Evolutionary conservation across 2,113 vertebrate genomes (phyloP), one percentile per base, ranked within the genome.

Genomic region (Uropsilus gracilis): DNA sequence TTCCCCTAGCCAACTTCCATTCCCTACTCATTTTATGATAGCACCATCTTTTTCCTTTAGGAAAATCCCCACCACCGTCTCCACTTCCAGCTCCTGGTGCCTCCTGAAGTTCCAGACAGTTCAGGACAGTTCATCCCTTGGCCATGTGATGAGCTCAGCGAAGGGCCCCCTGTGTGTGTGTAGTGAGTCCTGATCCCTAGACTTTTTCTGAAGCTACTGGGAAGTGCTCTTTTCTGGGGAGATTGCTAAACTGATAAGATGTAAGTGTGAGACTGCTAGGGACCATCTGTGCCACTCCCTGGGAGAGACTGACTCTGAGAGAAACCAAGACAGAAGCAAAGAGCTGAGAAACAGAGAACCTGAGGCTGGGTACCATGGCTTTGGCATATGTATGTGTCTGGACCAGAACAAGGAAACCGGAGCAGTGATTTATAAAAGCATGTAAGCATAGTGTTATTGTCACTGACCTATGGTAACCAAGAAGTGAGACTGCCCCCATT

Each of bases 251-350:
- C 37, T 24, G 53, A 44, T 75, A 42, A 77, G 48, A 53, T 68
- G 69, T n/a, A 37, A 32, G 69, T 28, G 39, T 37, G 92, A 72
- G 80, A 71, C 57, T 84, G 83, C 71, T 24, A 12, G 46, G 50
- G 28, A 81, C 92, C 84, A 81, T 97, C 92, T 96, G 96, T 93
- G 80, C 92, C 42, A n/a, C 66, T 44, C 26, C 63, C 17, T 61
- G 80, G 85, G 46, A 83, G 28, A 80, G 80, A 5, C 39, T 55
- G 69, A 22, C 44, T 57, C 57, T 18, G 69, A 80, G 71, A 59
- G 48, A 66, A 80, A 39, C 44, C 14, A 28, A 73, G 78, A 59
- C 18, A n/a, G 69, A 59, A 82, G 71, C 63, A 32, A 72, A 7
- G 78, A 88, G 80, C 84, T 50, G 75, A 76, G 80, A 78, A 72